Evolutionary conservation across 2,888 invertebrate species (phyloP), one percentile per base, ranked within the genome.

Genomic region (Eupithecia inturbata): DNA sequence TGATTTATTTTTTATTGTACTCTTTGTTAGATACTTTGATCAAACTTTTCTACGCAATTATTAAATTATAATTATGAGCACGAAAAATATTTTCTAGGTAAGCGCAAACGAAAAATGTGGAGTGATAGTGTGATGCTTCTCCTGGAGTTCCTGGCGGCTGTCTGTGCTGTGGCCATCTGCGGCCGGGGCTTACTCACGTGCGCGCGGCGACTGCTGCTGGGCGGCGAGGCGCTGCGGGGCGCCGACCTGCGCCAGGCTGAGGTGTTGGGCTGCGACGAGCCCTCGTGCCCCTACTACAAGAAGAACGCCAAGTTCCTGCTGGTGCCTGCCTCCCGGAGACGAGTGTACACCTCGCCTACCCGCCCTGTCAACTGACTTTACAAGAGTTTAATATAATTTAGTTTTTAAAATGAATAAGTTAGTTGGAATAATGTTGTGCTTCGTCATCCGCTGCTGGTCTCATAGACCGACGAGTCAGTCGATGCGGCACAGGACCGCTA

Each of bases 221-320:
- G 93, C 7, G 93, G 92, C 77, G 93, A 93, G 73, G 66, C 89
- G 49, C 78, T 92, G 64, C 87, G 84, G 63, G 87, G 87, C 3
- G 87, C 85, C 0, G 81, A 82, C 14, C 64, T 91, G 41, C 89
- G 84, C 19, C 89, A 92, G 77, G 91, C 92, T 0, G 92, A 92
- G 41, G 88, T 93, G 2, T 77, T 89, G 16, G 94, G 94, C 28
- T 94, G 94, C 78, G 93, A 94, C 72, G 94, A 93, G 77, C 94
- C 94, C 5, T 88, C 89, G 12, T 94, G 94, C 68, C 94, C 94
- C 0, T 94, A 94, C 76, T 94, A 94, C 87, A 93, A 92, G 81
- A 92, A 92, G 78, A 94, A 93, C 76, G 77, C 89, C 14, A 85
- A 85, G 49, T 92, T 90, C 71, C 87, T 94, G 26, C 89, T 93